phyloP scores from a whole-genome alignment of 2,797 vertebrate genomes.

The Australoheros facetus region DNA sequence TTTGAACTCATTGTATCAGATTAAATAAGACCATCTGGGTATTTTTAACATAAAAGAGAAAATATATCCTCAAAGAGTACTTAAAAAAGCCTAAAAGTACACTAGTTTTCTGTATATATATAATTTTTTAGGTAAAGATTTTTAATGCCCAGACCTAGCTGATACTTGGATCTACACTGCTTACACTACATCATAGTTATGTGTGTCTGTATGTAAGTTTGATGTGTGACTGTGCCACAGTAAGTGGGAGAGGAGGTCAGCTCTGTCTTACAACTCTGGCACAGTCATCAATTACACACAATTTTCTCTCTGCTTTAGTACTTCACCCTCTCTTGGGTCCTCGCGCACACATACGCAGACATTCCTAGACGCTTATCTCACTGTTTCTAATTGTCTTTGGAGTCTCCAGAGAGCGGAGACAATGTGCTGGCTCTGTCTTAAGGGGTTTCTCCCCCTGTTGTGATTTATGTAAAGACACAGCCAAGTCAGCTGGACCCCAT shows the following conservation, averaged over 20 bases:
- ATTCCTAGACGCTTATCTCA: slow-evolving; percentile 66
- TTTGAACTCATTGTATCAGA: neutral
- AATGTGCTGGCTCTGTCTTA: slow-evolving; percentile 58
- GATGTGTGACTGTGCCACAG: slow-evolving; percentile 26
- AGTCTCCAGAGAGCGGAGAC: slow-evolving; percentile 67
- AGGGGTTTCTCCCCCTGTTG: slow-evolving; percentile 62
- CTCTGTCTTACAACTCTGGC: slow-evolving; percentile 47
- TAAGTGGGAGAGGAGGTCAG: slow-evolving; percentile 47
- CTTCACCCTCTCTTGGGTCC: slow-evolving; percentile 39
- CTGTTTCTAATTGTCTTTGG: slow-evolving; percentile 53
- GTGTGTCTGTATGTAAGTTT: slow-evolving; percentile 17
- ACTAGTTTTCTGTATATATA: neutral
- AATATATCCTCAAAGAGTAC: neutral
- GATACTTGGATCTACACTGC: neutral
- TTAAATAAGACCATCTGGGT: neutral
- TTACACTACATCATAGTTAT: slow-evolving; percentile 9
- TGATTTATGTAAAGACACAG: slow-evolving; percentile 75
- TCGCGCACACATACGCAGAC: neutral
- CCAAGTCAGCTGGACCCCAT: slow-evolving; percentile 55
- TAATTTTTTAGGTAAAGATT: neutral
- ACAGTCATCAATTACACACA: slow-evolving; percentile 68
- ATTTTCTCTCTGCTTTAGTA: slow-evolving; percentile 65
- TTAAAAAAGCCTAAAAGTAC: neutral
- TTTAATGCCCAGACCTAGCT: neutral
- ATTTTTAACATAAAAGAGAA: neutral